Base-by-base conservation (phyloP, 2,888 invertebrate species). In the Napeogenes inachia region DNA sequence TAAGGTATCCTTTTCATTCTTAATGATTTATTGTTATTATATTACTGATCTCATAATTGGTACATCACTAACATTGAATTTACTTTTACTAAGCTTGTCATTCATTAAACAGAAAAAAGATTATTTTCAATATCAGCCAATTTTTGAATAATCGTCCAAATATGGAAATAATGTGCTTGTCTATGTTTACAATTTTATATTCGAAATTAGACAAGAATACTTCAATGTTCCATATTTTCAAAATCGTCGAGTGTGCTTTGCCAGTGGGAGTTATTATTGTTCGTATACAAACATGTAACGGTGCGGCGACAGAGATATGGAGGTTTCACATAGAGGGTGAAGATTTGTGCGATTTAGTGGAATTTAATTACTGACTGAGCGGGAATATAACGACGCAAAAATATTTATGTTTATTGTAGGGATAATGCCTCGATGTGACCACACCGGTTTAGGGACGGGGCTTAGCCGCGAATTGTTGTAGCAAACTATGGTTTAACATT, bases 371-470 rank as follows among this genome's bases (percentile, higher is more conserved):
- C 84, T 80, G 78, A 79, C 79, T 73, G 74, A 80, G 78, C 80
- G 79, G 78, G 76, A 80, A 81, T 79, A 80, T 82, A 87, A 87
- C 85, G 85, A 80, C 79, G 86, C 86, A 87, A 89, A 90, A 89
- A 90, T 90, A 89, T 89, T 89, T 89, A 89, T 87, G 89, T 86
- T 88, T 89, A 89, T 86, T 85, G 89, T 85, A 73, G 81, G 74
- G 74, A 81, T 83, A 85, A 87, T 83, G 82, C 79, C 76, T 77
- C 77, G 78, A 84, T 82, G 84, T 78, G 81, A 86, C 87, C 89
- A 74, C 88, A 84, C 73, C 71, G 75, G 66, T 54, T 46, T 50
- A 42, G 53, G 54, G 59, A 32, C 10, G n/a, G 13, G 13, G 32
- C 21, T 4, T 8, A 6, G 30, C 10, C 13, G 47, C 30, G 30